A percentile compares a stretch with the other conserved stretches of the same genome.
These are phyloP conservation scores for Ennomos erosarius DNA, from an alignment of 2,888 invertebrate species.

Conservation along the genomic window DNA sequence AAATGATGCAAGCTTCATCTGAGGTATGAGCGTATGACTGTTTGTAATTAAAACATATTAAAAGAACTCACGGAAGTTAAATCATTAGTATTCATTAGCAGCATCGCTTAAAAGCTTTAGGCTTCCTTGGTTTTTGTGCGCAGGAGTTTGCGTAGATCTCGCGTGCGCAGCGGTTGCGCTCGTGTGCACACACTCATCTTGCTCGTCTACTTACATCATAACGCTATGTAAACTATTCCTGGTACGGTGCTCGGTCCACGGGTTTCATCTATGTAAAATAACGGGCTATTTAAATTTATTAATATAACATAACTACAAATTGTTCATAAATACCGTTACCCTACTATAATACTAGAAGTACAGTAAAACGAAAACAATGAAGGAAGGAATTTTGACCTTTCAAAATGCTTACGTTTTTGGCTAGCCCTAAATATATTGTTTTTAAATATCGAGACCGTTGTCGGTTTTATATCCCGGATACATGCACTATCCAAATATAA, in stretches of 20 bases:
- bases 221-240: conserved; percentile 56
- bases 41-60: conserved; percentile 71
- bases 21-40: conserved; percentile 36
- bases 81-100: conserved; percentile 74
- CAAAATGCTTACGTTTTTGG: too few species aligned
- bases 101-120: conserved; percentile 61
- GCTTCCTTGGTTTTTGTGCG: conserved; percentile 77
- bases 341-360: too few species aligned
- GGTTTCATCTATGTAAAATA: conserved; percentile 56
- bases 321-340: not conserved
- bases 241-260: conserved; percentile 56
- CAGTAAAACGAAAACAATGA: too few species aligned
- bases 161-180: conserved; percentile 67
- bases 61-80: conserved; percentile 68
- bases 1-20: conserved; percentile 33
- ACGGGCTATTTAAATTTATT: conserved; percentile 51
- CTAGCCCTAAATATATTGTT: too few species aligned
- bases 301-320: not conserved
- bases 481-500: too few species aligned
- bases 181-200: conserved; percentile 57
- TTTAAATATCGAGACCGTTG: too few species aligned
- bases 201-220: conserved; percentile 64
- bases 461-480: too few species aligned
- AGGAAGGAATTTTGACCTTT: too few species aligned
- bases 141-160: conserved; percentile 44